Evolutionary conservation across 2,797 vertebrate genomes (phyloP).

Genomic region (Odontamblyopus lacepedii): DNA sequence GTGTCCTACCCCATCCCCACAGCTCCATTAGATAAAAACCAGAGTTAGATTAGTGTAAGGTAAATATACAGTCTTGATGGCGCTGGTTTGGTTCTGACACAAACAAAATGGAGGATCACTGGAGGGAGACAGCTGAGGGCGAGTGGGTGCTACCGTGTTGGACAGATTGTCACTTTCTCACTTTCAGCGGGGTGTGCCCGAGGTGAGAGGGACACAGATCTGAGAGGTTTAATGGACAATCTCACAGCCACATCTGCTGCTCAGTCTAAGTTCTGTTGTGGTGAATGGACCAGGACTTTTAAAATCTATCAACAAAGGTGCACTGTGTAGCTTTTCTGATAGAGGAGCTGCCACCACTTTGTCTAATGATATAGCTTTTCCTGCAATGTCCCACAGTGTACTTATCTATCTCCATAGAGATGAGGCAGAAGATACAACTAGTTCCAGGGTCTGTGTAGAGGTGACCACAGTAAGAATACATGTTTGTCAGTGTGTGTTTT

Average conservation of each 20-base stretch:
- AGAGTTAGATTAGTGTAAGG: conserved; percentile 64
- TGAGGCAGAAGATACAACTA: no score
- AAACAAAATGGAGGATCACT: conserved; percentile 64
- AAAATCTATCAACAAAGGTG: no score
- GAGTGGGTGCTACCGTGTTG: conserved; percentile 61
- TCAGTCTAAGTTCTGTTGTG: neutral
- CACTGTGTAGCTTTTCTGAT: no score
- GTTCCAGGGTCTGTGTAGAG: no score
- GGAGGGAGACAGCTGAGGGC: conserved; percentile 46
- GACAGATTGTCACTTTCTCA: conserved; percentile 60
- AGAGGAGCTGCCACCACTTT: no score
- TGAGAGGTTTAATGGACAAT: conserved; percentile 36
- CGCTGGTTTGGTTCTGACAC: conserved; percentile 51
- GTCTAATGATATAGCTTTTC: no score
- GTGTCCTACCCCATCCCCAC: conserved; percentile 56
- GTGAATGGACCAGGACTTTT: no score
- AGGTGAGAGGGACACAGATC: conserved; percentile 36
- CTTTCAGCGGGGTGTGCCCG: conserved; percentile 48
- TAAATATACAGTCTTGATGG: conserved; percentile 68
- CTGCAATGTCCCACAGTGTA: no score
- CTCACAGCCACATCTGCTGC: conserved; percentile 47
- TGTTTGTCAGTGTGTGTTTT: no score
- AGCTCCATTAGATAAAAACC: conserved; percentile 65
- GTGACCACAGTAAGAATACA: no score
- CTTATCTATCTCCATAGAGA: no score